phyloP scores from a whole-genome alignment of 2,113 vertebrate species.

The Jaculus jaculus region DNA sequence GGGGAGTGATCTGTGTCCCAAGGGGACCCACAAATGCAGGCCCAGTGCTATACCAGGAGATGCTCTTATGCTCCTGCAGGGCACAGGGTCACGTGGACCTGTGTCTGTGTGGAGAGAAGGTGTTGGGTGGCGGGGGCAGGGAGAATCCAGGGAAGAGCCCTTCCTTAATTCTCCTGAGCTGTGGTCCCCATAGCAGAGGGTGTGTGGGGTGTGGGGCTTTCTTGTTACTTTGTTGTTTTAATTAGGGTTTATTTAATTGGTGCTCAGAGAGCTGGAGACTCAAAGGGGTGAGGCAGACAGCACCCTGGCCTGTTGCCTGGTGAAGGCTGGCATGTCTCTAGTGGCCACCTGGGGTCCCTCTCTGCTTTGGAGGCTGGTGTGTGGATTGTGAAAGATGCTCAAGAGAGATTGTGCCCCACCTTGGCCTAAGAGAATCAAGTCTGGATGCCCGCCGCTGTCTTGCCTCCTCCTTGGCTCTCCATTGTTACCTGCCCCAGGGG shows the following conservation, averaged over 20 bases:
- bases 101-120: neutral
- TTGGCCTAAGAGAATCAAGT: neutral
- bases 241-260: conserved; percentile 63
- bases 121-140: too few relatives aligned
- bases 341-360: neutral
- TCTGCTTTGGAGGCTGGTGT: fast-evolving
- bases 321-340: neutral
- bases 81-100: fast-evolving
- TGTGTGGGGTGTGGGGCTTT: neutral
- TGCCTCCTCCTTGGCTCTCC: neutral
- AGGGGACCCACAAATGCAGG: fast-evolving
- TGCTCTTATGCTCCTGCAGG: neutral
- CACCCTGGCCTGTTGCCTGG: conserved; percentile 12
- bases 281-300: neutral
- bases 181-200: neutral
- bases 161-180: neutral
- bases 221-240: conserved; percentile 52
- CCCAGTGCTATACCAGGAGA: neutral
- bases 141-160: neutral
- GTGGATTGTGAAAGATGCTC: fast-evolving
- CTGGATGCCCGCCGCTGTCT: neutral
- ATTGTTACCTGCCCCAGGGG: too few relatives aligned
- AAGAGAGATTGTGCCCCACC: neutral
- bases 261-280: neutral
- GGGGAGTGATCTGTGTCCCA: fast-evolving